phyloP scores from a whole-genome alignment of 1,140 invertebrate genomes.

The Vanessa tameamea region DNA sequence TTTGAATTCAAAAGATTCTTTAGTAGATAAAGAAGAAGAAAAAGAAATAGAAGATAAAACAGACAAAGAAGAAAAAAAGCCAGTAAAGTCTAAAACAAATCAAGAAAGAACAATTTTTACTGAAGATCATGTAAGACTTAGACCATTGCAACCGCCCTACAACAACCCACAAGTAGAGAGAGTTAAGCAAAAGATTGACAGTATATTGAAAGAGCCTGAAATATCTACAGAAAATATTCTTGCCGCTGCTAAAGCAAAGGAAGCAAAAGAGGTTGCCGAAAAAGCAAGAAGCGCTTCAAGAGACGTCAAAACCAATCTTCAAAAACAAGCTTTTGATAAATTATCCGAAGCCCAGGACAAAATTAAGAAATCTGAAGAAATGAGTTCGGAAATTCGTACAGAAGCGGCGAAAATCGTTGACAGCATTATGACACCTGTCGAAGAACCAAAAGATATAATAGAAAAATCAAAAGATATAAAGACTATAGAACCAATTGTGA shows the following conservation, averaged over 20 bases:
- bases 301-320: conserved; percentile 54
- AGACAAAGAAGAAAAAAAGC: conserved; percentile 56
- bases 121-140: conserved; percentile 74
- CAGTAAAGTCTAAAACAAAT: conserved; percentile 55
- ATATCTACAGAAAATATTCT: conserved; percentile 73
- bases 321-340: conserved; percentile 45
- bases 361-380: conserved; percentile 59
- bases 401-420: conserved; percentile 70
- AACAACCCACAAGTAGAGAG: conserved; percentile 77
- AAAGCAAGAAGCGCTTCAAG: conserved; percentile 48
- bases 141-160: conserved; percentile 68
- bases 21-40: conserved; percentile 62
- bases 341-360: conserved; percentile 60
- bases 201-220: conserved; percentile 74
- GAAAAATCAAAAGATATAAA: conserved; percentile 57
- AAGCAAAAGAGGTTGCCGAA: conserved; percentile 56
- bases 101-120: conserved; percentile 49
- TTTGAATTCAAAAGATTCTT: conserved; percentile 76
- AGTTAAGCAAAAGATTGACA: conserved; percentile 78
- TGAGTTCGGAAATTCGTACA: conserved; percentile 57
- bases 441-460: conserved; percentile 57
- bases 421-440: conserved; percentile 68
- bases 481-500: conserved; percentile 71
- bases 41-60: conserved; percentile 44
- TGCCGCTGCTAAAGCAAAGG: conserved; percentile 52